These are phyloP conservation scores for Petrocephalus sullivani DNA, from an alignment of 2,797 vertebrate genomes.

Conservation along the genomic window DNA sequence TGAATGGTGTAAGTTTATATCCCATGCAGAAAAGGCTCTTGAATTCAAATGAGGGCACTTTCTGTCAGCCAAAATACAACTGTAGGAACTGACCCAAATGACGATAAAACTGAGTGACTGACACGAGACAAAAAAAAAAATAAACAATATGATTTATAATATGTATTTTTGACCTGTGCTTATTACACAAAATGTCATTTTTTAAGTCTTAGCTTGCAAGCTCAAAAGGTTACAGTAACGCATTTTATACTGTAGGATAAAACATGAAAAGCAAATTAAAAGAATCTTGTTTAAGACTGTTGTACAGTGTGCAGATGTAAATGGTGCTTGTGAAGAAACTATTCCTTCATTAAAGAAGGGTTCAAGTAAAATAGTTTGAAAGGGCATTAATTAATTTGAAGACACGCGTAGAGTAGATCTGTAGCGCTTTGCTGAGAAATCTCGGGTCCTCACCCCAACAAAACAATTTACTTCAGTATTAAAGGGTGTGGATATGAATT, in stretches of 20 bases:
- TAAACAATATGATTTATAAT: neutral
- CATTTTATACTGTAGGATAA: neutral
- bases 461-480: neutral
- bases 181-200: neutral
- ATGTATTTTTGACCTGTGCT: neutral
- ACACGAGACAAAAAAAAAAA: neutral
- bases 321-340: neutral
- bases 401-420: neutral
- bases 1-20: neutral
- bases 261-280: neutral
- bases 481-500: conserved; percentile 6
- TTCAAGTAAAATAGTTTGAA: neutral
- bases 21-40: neutral
- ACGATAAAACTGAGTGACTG: neutral
- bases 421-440: neutral
- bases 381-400: conserved; percentile 1
- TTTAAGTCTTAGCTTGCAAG: neutral
- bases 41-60: neutral
- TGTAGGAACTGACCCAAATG: neutral
- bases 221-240: neutral
- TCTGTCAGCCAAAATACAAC: neutral
- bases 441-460: neutral
- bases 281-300: neutral
- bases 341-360: neutral
- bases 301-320: neutral